Evolutionary conservation across 2,888 invertebrate species (phyloP), one percentile per base, ranked within the genome.

Genomic region (Cantharis nigra): DNA sequence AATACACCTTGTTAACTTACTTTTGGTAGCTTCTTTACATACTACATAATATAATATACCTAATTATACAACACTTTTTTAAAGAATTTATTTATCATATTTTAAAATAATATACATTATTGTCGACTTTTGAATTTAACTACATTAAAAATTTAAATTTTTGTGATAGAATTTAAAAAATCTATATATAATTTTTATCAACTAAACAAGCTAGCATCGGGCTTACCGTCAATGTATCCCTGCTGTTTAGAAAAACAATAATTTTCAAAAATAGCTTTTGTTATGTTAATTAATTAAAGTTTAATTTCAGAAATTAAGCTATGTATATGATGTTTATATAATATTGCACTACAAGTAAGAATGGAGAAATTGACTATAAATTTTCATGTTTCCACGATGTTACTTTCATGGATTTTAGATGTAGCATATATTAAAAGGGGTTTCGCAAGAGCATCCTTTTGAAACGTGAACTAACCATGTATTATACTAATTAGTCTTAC

Each of bases 401-500:
- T 33, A 33, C 14, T 18, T 33, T 70, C 18, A 30, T 69, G 33
- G 18, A 70, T 33, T 70, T 70, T 33, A 16, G 18, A 14, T 18
- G 71, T 71, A 71, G 33, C n/a, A 16, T 63, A 62, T 74, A 74
- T 70, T 69, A 74, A 74, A 69, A 74, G 70, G 62, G 74, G 63
- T 33, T 74, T 70, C 63, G 63, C 63, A 63, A 63, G 69, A 67
- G 74, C 63, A 69, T 33, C 74, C 69, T 69, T 74, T 74, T 69
- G 28, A 74, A 74, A 74, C 69, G 30, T 63, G 70, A 69, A 74
- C 69, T 74, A 70, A 74, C 74, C 74, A 63, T 63, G 74, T 70
- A 70, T 74, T 74, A 74, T 64, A 74, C 74, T 74, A 74, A 74
- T 74, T 74, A 74, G 74, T 70, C 63, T 70, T 74, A 74, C 74